phyloP scores from a whole-genome alignment of 2,113 vertebrate species.

The Gallinago paraguaiae region DNA sequence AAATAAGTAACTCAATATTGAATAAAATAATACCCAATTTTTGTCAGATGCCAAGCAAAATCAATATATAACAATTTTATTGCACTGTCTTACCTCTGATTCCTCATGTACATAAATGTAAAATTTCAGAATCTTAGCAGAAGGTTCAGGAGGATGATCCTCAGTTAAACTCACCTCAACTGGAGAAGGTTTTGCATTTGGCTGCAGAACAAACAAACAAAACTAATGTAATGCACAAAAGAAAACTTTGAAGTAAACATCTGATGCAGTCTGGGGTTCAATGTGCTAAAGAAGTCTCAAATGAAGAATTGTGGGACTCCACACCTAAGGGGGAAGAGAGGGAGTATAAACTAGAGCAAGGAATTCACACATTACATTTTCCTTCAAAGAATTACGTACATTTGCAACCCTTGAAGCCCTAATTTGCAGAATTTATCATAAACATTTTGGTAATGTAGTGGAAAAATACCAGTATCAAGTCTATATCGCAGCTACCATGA shows the following conservation, averaged over 20 bases:
- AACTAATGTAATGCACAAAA: not conserved
- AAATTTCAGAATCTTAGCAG: not conserved
- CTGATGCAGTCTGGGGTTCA: not conserved
- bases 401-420: conserved; percentile 6
- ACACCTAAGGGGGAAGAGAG: not conserved
- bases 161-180: not conserved
- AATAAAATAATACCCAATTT: not conserved
- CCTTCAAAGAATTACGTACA: not conserved
- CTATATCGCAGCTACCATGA: not conserved
- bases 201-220: conserved; percentile 54
- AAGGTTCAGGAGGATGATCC: not conserved
- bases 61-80: accelerated
- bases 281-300: not conserved
- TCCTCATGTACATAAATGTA: not conserved
- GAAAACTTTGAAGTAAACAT: conserved; percentile 39
- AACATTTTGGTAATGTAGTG: not conserved
- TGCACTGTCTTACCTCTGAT: not conserved
- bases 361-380: not conserved
- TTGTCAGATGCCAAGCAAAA: not conserved
- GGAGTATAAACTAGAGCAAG: not conserved
- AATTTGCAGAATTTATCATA: not conserved
- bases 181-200: conserved; percentile 48
- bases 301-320: not conserved
- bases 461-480: not conserved
- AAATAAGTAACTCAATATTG: not conserved